A percentile compares a stretch with the other conserved stretches of the same genome.
Conservation (phyloP, 2,888 invertebrate species). For the Horisme vitalbata region DNA sequence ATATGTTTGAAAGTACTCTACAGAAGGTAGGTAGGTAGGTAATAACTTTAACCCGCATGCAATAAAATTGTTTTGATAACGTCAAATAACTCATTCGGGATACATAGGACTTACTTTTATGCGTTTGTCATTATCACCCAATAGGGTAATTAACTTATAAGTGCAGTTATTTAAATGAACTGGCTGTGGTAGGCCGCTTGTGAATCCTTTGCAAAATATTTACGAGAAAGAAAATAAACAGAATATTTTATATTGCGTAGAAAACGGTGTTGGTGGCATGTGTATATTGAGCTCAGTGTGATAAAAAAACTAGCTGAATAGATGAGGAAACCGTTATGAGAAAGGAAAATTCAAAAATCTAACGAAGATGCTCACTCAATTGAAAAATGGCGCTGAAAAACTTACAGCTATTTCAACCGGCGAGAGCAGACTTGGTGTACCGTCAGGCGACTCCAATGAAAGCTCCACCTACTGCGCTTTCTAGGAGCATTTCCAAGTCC, state of each 20-base stretch:
- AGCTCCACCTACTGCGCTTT: constrained; percentile 65
- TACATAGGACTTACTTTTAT: background rate
- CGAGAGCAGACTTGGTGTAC: constrained; percentile 62
- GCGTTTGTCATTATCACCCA: too few relatives aligned
- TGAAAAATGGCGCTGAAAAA: constrained; percentile 70
- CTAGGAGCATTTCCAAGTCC: constrained; percentile 66
- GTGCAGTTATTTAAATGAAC: background rate
- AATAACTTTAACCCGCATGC: constrained; percentile 17
- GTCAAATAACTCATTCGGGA: background rate
- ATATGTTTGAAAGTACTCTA: constrained; percentile 4
- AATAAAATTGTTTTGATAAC: constrained; percentile 10
- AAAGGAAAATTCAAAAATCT: constrained; percentile 22
- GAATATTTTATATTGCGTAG: background rate
- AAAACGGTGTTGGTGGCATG: too few relatives aligned
- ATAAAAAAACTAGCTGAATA: constrained; percentile 8
- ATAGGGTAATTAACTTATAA: too few relatives aligned
- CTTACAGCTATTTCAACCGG: constrained; percentile 64
- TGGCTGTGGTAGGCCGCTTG: background rate
- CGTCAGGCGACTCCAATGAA: constrained; percentile 66
- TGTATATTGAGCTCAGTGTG: background rate
- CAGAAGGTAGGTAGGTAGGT: too few relatives aligned
- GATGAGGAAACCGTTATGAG: constrained; percentile 3
- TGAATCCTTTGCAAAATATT: background rate
- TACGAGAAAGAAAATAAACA: background rate
- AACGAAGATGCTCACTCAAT: constrained; percentile 38